Conservation (phyloP, 2,797 vertebrate genomes). For the Protosalanx chinensis region DNA sequence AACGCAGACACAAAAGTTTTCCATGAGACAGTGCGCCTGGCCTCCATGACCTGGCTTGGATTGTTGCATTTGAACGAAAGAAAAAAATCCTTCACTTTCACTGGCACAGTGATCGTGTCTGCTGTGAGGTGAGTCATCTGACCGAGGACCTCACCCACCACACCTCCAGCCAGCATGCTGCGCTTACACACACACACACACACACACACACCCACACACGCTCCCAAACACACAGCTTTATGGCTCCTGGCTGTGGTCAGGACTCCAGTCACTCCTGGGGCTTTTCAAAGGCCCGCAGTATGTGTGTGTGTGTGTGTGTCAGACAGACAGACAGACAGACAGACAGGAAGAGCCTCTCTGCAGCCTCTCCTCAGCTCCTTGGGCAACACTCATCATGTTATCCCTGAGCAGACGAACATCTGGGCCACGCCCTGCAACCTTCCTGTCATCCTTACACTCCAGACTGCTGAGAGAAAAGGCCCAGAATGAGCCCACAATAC, state of each 20-base stretch:
- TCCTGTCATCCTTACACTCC: conserved; percentile 31
- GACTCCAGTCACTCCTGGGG: not conserved
- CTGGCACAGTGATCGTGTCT: conserved; percentile 46
- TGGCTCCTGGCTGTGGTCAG: not conserved
- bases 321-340: not conserved
- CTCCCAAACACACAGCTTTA: conserved; percentile 11
- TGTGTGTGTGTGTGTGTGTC: conserved; percentile 2
- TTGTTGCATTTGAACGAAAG: conserved; percentile 52
- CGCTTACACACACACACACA: conserved; percentile 32
- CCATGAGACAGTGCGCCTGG: conserved; percentile 35
- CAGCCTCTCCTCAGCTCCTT: no score
- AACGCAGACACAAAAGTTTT: conserved; percentile 48
- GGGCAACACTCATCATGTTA: conserved; percentile 27
- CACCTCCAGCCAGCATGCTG: conserved; percentile 40
- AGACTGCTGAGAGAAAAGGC: conserved; percentile 49
- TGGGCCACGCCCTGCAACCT: conserved; percentile 10
- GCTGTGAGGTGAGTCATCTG: conserved; percentile 61
- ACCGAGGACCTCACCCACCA: conserved; percentile 57
- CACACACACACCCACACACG: conserved; percentile 12
- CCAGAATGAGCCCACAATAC: conserved; percentile 51
- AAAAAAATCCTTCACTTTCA: conserved; percentile 52
- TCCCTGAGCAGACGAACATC: conserved; percentile 23
- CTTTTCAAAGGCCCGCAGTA: not conserved
- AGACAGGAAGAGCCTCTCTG: not conserved
- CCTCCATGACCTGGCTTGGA: conserved; percentile 41